Evolutionary conservation across 2,113 vertebrate genomes (phyloP).

Genomic region (Callaeas wilsoni): DNA sequence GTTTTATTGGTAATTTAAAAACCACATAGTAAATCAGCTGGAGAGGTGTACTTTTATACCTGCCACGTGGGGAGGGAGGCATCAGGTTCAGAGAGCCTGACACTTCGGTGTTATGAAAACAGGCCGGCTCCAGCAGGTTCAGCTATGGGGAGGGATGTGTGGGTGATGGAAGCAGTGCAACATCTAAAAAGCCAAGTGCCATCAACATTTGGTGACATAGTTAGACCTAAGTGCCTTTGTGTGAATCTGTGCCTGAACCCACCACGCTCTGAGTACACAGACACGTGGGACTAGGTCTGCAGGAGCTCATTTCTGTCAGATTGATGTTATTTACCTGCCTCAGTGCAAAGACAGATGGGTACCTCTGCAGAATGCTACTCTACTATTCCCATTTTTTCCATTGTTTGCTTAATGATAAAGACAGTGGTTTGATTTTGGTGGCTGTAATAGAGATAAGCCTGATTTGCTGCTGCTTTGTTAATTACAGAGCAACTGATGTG

Average conservation of each 20-base stretch:
- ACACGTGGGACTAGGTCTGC: neutral
- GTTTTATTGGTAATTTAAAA: neutral
- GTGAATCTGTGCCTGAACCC: neutral
- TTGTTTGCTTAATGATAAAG: neutral
- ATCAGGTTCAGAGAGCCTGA: neutral
- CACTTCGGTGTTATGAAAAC: neutral
- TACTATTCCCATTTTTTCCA: neutral
- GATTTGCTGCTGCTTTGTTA: neutral
- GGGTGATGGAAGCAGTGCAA: neutral
- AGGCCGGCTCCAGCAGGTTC: neutral
- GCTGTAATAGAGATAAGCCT: neutral
- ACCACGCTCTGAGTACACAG: neutral
- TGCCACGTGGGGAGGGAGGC: neutral
- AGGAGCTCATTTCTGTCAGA: neutral
- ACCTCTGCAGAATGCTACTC: neutral
- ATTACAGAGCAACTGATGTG: neutral
- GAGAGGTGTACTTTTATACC: neutral
- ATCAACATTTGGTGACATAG: neutral
- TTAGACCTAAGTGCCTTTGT: neutral
- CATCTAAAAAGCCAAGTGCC: neutral
- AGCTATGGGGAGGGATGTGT: accelerated
- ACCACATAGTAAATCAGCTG: neutral
- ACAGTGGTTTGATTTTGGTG: neutral
- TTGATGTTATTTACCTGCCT: neutral
- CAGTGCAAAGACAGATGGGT: neutral